Conservation (phyloP, 1,140 invertebrate species). For the Drosophila watanabei region DNA sequence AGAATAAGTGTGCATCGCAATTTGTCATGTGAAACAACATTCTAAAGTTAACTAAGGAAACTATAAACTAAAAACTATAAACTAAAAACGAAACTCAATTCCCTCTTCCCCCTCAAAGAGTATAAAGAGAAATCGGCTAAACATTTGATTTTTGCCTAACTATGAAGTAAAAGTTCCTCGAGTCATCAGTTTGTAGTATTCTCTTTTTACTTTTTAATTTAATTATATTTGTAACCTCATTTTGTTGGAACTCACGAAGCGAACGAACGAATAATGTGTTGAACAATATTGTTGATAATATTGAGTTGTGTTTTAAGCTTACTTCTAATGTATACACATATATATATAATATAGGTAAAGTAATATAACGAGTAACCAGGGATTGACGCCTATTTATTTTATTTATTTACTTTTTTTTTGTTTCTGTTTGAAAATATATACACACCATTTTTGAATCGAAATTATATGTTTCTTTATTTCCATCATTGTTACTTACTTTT, state of each 20-base stretch:
- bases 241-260: slow-evolving; percentile 10
- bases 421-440: slow-evolving; percentile 14
- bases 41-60: slow-evolving; percentile 19
- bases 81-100: slow-evolving; percentile 2
- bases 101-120: not conserved
- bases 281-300: slow-evolving; percentile 54
- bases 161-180: slow-evolving; percentile 58
- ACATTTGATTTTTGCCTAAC: slow-evolving; percentile 19
- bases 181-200: slow-evolving; percentile 43
- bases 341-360: slow-evolving; percentile 40
- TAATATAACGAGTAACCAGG: slow-evolving; percentile 11
- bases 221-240: slow-evolving; percentile 26
- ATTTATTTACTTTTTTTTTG: slow-evolving; percentile 10
- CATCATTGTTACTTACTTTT: slow-evolving; percentile 6
- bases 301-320: slow-evolving; percentile 67
- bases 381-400: slow-evolving; percentile 13
- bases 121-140: slow-evolving; percentile 8
- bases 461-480: not conserved
- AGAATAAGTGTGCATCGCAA: slow-evolving; percentile 9
- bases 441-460: slow-evolving; percentile 7
- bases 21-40: slow-evolving; percentile 21
- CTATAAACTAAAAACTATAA: not conserved
- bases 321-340: slow-evolving; percentile 29
- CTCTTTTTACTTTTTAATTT: slow-evolving; percentile 28
- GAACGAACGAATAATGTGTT: slow-evolving; percentile 27